phyloP scores from a whole-genome alignment of 2,113 vertebrate genomes.

The Channa maculata region DNA sequence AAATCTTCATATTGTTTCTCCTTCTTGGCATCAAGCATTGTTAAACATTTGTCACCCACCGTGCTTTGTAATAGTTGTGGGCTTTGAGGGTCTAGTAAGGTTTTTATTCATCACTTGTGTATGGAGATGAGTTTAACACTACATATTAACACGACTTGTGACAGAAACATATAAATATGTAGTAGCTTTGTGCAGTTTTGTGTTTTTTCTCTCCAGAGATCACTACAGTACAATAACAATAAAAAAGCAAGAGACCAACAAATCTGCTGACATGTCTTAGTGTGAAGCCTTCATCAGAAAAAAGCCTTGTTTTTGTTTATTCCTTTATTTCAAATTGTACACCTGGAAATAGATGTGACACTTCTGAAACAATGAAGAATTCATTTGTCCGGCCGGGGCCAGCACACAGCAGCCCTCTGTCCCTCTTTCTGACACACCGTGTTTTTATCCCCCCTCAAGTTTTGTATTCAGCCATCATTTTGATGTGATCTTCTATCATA shows the following conservation, averaged over 20 bases:
- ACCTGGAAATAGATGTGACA: constrained; percentile 37
- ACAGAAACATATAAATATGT: too few relatives aligned
- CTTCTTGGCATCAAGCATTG: too few relatives aligned
- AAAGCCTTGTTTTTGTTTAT: constrained; percentile 6
- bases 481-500: constrained; percentile 44
- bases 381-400: constrained; percentile 22
- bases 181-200: too few relatives aligned
- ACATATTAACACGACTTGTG: too few relatives aligned
- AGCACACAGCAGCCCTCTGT: constrained; percentile 14
- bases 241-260: neutral
- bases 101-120: too few relatives aligned
- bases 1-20: too few relatives aligned
- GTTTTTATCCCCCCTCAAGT: constrained; percentile 22
- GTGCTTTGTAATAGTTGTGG: too few relatives aligned
- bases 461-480: constrained; percentile 51
- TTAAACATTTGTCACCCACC: too few relatives aligned
- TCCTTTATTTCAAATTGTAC: constrained; percentile 26
- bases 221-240: neutral
- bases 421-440: constrained; percentile 25
- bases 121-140: too few relatives aligned
- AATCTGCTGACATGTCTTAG: neutral
- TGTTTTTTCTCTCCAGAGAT: too few relatives aligned
- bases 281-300: constrained; percentile 6
- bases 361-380: constrained; percentile 28
- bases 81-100: too few relatives aligned